Percentiles rank a stretch among this genome's conserved stretches.
Conservation (phyloP, 2,797 vertebrate species). For the Allobates femoralis region DNA sequence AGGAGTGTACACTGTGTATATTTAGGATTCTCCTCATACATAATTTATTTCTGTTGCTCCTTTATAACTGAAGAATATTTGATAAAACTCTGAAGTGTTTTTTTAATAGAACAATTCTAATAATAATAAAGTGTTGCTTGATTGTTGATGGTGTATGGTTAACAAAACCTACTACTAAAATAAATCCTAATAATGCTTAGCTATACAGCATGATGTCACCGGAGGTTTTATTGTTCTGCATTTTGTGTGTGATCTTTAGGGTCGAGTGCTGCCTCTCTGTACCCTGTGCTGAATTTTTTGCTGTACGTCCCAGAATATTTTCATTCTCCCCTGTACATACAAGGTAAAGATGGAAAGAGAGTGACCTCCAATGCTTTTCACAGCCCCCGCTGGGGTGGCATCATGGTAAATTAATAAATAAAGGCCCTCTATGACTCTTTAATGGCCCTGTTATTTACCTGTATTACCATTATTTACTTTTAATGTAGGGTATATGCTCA, state of each 20-base stretch:
- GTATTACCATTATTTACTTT: too few relatives aligned
- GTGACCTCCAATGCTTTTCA: conserved; percentile 93
- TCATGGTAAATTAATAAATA: conserved; percentile 83
- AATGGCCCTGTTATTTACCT: too few relatives aligned
- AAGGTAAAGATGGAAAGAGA: conserved; percentile 81
- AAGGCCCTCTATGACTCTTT: not conserved
- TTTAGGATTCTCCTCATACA: too few relatives aligned
- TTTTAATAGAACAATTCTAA: too few relatives aligned
- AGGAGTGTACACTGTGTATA: too few relatives aligned
- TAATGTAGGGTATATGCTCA: too few relatives aligned
- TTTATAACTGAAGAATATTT: too few relatives aligned
- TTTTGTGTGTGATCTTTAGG: conserved; percentile 72
- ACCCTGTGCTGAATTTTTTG: conserved; percentile 94
- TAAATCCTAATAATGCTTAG: not conserved
- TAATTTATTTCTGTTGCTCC: too few relatives aligned
- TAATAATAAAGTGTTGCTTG: not conserved
- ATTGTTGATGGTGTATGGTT: not conserved
- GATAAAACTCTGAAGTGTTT: too few relatives aligned
- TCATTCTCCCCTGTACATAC: conserved; percentile 91
- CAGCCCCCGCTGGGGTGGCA: conserved; percentile 96
- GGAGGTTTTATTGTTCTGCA: not conserved
- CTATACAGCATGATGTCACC: not conserved
- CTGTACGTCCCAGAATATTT: conserved; percentile 91
- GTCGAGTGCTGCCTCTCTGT: conserved; percentile 92
- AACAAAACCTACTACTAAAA: not conserved